phyloP scores from a whole-genome alignment of 2,113 vertebrate genomes.

The Epinephelus fuscoguttatus region DNA sequence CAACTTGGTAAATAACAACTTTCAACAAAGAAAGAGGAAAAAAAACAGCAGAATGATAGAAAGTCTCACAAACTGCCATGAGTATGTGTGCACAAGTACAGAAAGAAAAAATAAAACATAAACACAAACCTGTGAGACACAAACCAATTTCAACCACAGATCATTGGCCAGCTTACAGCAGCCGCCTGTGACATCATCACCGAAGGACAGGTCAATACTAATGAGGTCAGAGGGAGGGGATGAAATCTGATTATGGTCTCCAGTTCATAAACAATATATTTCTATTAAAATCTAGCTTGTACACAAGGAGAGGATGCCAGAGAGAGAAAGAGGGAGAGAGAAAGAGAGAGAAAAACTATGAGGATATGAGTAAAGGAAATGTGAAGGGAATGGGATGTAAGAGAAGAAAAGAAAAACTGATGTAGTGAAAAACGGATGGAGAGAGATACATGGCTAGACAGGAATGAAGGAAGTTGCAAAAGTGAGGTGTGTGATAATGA shows the following conservation, averaged over 20 bases:
- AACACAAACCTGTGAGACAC: constrained; percentile 34
- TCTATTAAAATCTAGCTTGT: constrained; percentile 77
- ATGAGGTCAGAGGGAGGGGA: constrained; percentile 77
- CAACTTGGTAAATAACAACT: constrained; percentile 2
- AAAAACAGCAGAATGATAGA: background rate
- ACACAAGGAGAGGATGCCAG: constrained; percentile 46
- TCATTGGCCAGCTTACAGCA: constrained; percentile 54
- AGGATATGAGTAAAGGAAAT: background rate
- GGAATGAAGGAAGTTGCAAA: background rate
- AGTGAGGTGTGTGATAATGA: constrained; percentile 13
- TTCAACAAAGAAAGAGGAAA: background rate
- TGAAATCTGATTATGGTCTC: constrained; percentile 75
- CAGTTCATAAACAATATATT: constrained; percentile 85
- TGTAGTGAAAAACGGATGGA: background rate
- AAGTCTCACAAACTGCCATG: background rate
- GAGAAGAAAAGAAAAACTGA: background rate
- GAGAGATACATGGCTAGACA: background rate
- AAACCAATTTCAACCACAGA: constrained; percentile 61
- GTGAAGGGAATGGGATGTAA: background rate
- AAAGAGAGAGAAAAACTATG: background rate
- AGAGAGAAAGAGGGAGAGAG: background rate
- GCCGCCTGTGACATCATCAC: constrained; percentile 77
- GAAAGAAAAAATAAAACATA: constrained; percentile 11
- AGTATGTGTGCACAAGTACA: background rate
- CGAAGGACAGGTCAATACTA: constrained; percentile 84